Evolutionary conservation across 2,113 vertebrate genomes (phyloP).

Genomic region (Triplophysa rosa): DNA sequence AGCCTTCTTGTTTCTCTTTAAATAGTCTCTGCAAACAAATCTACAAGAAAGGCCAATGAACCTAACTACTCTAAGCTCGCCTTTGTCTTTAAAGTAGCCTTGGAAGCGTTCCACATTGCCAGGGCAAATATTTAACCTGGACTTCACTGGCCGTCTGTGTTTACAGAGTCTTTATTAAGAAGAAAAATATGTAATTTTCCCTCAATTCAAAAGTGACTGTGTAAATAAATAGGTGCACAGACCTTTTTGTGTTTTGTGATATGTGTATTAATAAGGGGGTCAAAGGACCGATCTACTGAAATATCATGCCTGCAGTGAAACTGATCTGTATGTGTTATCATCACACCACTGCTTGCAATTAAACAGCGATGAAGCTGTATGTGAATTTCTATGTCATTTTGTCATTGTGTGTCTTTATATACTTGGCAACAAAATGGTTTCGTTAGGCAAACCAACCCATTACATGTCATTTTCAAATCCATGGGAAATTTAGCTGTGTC

Average conservation of each 20-base stretch:
- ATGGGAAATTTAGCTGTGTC: slow-evolving; percentile 12
- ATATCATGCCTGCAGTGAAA: background rate
- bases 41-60: slow-evolving; percentile 15
- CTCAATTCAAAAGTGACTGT: slow-evolving; percentile 57
- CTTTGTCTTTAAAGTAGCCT: slow-evolving; percentile 43
- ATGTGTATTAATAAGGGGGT: slow-evolving; percentile 54
- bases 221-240: slow-evolving; percentile 59
- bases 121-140: slow-evolving; percentile 60
- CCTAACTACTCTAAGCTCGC: slow-evolving; percentile 37
- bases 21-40: slow-evolving; percentile 39
- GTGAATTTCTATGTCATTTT: slow-evolving; percentile 21
- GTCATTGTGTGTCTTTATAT: slow-evolving; percentile 5
- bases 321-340: slow-evolving; percentile 12
- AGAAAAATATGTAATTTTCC: slow-evolving; percentile 49
- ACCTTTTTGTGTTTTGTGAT: slow-evolving; percentile 52
- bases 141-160: slow-evolving; percentile 58
- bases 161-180: slow-evolving; percentile 46
- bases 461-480: slow-evolving; percentile 15
- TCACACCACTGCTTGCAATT: background rate
- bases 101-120: slow-evolving; percentile 52
- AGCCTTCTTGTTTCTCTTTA: slow-evolving; percentile 14
- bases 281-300: slow-evolving; percentile 48
- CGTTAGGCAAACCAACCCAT: background rate
- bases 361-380: background rate
- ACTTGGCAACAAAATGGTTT: slow-evolving; percentile 4